A percentile compares a stretch with the other conserved stretches of the same genome.
phyloP scores from a whole-genome alignment of 2,797 vertebrate species.

The Lagodon rhomboides region DNA sequence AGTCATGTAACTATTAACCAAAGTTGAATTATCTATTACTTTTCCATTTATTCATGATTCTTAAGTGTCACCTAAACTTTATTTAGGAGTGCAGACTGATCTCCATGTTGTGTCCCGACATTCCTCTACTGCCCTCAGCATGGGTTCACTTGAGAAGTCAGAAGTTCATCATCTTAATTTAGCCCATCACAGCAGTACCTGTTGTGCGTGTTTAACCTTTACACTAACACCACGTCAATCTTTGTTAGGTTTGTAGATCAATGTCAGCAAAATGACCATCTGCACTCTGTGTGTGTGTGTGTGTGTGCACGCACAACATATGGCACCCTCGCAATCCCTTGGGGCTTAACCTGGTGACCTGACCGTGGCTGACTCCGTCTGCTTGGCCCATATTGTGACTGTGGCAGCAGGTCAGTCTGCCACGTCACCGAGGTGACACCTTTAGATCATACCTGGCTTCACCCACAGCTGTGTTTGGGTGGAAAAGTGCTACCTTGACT shows the following conservation, averaged over 20 bases:
- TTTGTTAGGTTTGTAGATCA: slow-evolving; percentile 19
- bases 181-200: background rate
- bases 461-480: slow-evolving; percentile 16
- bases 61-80: too few species aligned
- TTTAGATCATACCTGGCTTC: slow-evolving; percentile 8
- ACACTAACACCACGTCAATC: slow-evolving; percentile 8
- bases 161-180: background rate
- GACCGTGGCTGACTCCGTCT: slow-evolving; percentile 38
- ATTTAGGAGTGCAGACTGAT: background rate
- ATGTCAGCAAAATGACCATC: slow-evolving; percentile 19
- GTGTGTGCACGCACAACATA: slow-evolving; percentile 62
- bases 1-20: too few species aligned
- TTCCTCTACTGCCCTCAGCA: background rate
- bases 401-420: slow-evolving; percentile 33
- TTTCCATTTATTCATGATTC: too few species aligned
- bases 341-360: slow-evolving; percentile 72
- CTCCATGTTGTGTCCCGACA: background rate
- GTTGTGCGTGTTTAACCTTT: slow-evolving; percentile 13
- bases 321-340: slow-evolving; percentile 75
- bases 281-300: slow-evolving; percentile 4
- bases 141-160: background rate
- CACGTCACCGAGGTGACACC: slow-evolving; percentile 22
- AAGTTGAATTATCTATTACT: too few species aligned
- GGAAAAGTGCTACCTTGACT: background rate
- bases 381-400: slow-evolving; percentile 50